These are phyloP conservation scores for Rhagonycha lutea DNA, from an alignment of 2,888 invertebrate species.

Conservation along the genomic window DNA sequence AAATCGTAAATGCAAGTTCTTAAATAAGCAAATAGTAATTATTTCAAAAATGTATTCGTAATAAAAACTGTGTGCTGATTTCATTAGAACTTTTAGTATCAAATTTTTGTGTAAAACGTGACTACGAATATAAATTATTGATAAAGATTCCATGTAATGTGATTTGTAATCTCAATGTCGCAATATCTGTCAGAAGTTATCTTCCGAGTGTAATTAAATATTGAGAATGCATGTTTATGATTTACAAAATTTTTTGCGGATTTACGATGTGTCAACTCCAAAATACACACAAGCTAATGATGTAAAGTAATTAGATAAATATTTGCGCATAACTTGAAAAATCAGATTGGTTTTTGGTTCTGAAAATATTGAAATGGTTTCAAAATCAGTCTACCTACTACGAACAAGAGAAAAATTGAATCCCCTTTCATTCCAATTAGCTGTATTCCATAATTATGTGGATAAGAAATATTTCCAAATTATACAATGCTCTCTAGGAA, in stretches of 20 bases:
- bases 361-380: background rate
- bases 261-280: background rate
- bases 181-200: background rate
- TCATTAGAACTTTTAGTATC: conserved; percentile 1
- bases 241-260: background rate
- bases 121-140: background rate
- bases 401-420: background rate
- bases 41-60: background rate
- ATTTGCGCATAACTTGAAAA: background rate
- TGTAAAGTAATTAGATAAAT: background rate
- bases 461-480: too few species aligned
- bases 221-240: background rate
- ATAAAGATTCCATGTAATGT: background rate
- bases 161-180: background rate
- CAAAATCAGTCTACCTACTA: background rate
- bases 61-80: conserved; percentile 1
- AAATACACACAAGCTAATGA: background rate
- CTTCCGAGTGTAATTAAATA: background rate
- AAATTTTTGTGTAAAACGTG: background rate
- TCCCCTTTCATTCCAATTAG: background rate
- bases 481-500: too few species aligned
- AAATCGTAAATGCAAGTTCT: background rate
- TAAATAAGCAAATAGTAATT: background rate
- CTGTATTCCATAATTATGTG: too few species aligned
- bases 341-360: background rate